Base-by-base conservation (phyloP, 1,140 invertebrate species). In the Asbolus verrucosus region DNA sequence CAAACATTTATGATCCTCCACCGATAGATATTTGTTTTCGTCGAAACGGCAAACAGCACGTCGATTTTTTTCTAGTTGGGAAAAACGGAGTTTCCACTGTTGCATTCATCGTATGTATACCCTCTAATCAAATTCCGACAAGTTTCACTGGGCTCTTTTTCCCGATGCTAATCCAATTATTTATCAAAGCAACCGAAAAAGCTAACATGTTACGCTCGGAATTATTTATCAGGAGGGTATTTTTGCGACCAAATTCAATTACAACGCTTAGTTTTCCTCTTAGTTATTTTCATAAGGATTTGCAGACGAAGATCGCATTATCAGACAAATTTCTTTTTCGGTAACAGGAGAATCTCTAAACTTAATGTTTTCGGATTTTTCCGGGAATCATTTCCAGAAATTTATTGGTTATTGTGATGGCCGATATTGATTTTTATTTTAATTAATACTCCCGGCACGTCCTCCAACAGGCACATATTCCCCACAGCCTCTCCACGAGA, bases 121-220 rank as follows among this genome's bases (percentile, higher is more conserved):
- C 15, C 8, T 18, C 2, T 54, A 54, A 54, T 54, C 18, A 54
- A 27, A 54, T 54, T 54, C n/a, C 18, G 21, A 24, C 46, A 1
- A 54, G 41, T 54, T 50, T 36, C 5, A 3, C 16, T 18, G n/a
- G 46, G n/a, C 21, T 13, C 21, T 54, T 54, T 54, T 54, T 54
- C 19, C 43, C 19, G 21, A 19, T 24, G 11, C 19, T 54, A 54
- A 54, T 54, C 46, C 46, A 54, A 27, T 54, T 54, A 54, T 54
- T 13, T 54, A 54, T 54, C 46, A 54, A 54, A 54, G 46, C 21
- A 50, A 54, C 46, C 46, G 46, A 54, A 54, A 54, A 54, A 54
- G 46, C 46, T 13, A 54, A 54, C 46, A 54, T 54, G 46, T 54
- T 54, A 54, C 21, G 46, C 21, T 27, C 21, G 46, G 46, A 54